Conservation (phyloP, 2,113 vertebrate genomes). For the Gymnocephalus cernua region DNA sequence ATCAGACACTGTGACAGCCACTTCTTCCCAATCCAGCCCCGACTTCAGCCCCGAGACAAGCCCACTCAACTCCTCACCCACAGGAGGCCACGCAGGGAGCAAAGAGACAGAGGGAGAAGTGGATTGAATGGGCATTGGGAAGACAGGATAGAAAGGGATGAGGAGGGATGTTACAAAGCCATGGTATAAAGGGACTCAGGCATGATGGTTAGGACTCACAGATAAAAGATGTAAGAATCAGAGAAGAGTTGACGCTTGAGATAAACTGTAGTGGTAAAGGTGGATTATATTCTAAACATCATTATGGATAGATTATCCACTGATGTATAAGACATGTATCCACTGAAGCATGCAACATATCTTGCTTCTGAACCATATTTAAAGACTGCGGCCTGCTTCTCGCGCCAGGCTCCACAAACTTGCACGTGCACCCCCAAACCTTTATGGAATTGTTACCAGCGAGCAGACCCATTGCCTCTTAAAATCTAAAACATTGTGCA, state of each 20-base stretch:
- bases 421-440: too few relatives aligned
- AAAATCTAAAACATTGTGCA: too few relatives aligned
- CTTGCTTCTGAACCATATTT: neutral
- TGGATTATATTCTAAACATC: conserved; percentile 27
- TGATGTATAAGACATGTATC: neutral
- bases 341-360: neutral
- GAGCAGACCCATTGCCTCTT: too few relatives aligned
- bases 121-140: conserved; percentile 70
- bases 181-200: conserved; percentile 44
- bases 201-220: conserved; percentile 37
- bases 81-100: conserved; percentile 73
- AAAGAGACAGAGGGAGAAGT: conserved; percentile 68
- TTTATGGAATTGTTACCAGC: too few relatives aligned
- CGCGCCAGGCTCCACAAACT: neutral
- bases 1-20: conserved; percentile 98
- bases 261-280: conserved; percentile 16
- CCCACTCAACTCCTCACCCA: conserved; percentile 81
- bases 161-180: conserved; percentile 64
- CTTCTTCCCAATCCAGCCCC: conserved; percentile 83
- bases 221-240: conserved; percentile 53
- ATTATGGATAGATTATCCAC: conserved; percentile 8
- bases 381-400: neutral
- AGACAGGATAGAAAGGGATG: conserved; percentile 71
- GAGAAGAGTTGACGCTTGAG: conserved; percentile 29
- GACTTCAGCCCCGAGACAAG: conserved; percentile 81